phyloP scores from a whole-genome alignment of 2,888 invertebrate species.

The Gymnocheta viridis region DNA sequence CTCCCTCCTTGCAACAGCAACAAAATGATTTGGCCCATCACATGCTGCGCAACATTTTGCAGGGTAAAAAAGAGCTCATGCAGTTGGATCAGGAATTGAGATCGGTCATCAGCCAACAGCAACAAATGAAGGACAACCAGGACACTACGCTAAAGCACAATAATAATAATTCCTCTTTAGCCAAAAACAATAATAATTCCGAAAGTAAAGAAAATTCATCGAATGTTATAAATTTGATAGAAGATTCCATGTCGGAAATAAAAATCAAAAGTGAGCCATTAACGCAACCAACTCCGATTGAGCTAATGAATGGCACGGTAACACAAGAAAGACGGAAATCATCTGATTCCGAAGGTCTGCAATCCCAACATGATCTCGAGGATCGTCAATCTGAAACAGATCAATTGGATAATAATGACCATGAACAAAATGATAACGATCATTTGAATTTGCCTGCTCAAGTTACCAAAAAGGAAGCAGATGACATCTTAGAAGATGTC shows the following conservation, averaged over 20 bases:
- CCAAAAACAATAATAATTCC: constrained; percentile 72
- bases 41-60: constrained; percentile 94
- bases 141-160: constrained; percentile 79
- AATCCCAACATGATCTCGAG: constrained; percentile 64
- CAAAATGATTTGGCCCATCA: constrained; percentile 87
- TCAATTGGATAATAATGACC: constrained; percentile 61
- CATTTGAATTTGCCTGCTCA: constrained; percentile 69
- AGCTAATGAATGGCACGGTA: constrained; percentile 71
- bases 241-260: constrained; percentile 76
- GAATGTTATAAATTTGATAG: constrained; percentile 82
- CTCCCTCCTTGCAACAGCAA: constrained; percentile 76
- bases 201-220: constrained; percentile 62
- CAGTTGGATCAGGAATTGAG: constrained; percentile 88
- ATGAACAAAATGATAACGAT: constrained; percentile 61
- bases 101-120: constrained; percentile 82
- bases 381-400: constrained; percentile 59
- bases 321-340: constrained; percentile 74
- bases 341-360: constrained; percentile 75
- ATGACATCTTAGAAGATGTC: constrained; percentile 80
- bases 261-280: constrained; percentile 80
- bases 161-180: constrained; percentile 72
- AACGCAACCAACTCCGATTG: constrained; percentile 73
- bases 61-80: constrained; percentile 92
- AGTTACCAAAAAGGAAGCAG: constrained; percentile 80
- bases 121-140: constrained; percentile 81